Base-by-base conservation (phyloP, 2,797 vertebrate species). In the Fistularia tabacaria region DNA sequence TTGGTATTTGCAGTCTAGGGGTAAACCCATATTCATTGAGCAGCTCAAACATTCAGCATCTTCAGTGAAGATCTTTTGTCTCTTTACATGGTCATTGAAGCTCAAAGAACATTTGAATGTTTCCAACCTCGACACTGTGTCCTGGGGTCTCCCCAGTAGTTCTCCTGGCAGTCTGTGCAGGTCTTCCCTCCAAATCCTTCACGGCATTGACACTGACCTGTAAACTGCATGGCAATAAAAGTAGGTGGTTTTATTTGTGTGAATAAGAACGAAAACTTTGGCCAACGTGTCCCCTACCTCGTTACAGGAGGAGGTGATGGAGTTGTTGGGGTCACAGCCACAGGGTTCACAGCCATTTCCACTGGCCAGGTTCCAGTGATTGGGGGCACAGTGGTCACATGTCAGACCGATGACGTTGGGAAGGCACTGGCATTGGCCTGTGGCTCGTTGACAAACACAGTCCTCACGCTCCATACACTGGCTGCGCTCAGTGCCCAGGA, bases 151-250 rank as follows among this genome's bases (percentile, higher is more conserved):
- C 97, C 97, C 96, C 96, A 99, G 81, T 92, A 93, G 64, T 96
- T 93, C 69, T 97, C 97, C 81, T 94, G 93, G 79, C 97, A 99
- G 71, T 97, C 92, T 0, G 91, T 86, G 69, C 97, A 99, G 14
- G 90, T 94, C 55, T 84, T 91, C 12, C 97, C 97, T 11, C 97
- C 97, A 1, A 98, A 99, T 46, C 97, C 97, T 0, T 91, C 86
- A 11, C 74, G 93, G 61, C 97, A 99, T 1, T 93, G 93, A 80
- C 97, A 99, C 78, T 97, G 92, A 6, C 97, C 97, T 2, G 93
- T 94, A 75, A 99, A 94, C 97, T 99, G 74, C 37, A 58, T 36
- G 10, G 38, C 7, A 70, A 36, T 38, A 52, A 7, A 49, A 40
- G 38, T 1, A 36, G 3, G 41, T 42, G 14, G 12, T 7, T 7